These are phyloP conservation scores for Ernsta delagoae DNA, from an alignment of 2,888 invertebrate genomes.

Conservation along the genomic window DNA sequence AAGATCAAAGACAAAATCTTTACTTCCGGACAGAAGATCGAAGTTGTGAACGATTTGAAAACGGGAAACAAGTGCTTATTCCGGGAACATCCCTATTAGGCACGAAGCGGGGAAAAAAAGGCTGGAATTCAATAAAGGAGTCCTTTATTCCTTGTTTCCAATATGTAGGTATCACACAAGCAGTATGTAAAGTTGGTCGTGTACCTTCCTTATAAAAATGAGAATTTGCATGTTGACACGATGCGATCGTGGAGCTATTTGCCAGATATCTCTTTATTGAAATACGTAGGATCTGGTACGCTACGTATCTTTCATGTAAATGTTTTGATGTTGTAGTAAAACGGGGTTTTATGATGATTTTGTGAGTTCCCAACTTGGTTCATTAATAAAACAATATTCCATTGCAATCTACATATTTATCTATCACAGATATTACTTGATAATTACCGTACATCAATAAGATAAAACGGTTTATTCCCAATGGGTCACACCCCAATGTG, in stretches of 20 bases:
- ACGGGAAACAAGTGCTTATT: constrained; percentile 2
- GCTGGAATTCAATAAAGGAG: constrained; percentile 8
- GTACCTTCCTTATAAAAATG: constrained; percentile 4
- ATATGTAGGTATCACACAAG: background rate
- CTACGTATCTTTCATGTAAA: too few relatives aligned
- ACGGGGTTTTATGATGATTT: too few relatives aligned
- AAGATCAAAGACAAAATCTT: background rate
- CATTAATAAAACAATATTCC: too few relatives aligned
- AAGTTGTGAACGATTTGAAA: constrained; percentile 6
- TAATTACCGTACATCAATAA: too few relatives aligned
- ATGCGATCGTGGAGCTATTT: background rate
- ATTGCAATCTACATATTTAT: too few relatives aligned
- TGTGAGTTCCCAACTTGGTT: too few relatives aligned
- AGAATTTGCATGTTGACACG: background rate
- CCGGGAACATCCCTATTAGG: constrained; percentile 7
- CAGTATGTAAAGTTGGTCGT: constrained; percentile 2
- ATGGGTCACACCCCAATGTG: too few relatives aligned
- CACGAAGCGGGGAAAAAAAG: background rate
- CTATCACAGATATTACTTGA: too few relatives aligned
- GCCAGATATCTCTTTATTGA: background rate
- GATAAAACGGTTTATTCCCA: too few relatives aligned
- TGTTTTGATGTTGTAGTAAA: too few relatives aligned
- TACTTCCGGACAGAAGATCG: background rate
- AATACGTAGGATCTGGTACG: background rate
- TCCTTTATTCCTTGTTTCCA: constrained; percentile 7